These are phyloP conservation scores for Unio delphinus DNA, from an alignment of 2,888 invertebrate genomes.

Conservation along the genomic window DNA sequence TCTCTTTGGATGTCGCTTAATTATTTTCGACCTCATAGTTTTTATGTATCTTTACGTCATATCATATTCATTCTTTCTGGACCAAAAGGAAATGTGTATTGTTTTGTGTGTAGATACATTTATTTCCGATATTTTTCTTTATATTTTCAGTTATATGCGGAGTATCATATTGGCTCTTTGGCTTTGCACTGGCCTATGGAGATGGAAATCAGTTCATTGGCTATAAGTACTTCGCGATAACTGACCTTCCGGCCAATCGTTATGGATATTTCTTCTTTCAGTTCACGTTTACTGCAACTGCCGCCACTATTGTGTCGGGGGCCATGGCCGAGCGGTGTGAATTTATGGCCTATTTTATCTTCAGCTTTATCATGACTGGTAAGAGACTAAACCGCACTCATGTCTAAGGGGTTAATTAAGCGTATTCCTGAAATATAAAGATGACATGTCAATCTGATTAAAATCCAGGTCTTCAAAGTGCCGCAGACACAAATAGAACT, in stretches of 20 bases:
- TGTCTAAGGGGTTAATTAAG: no score
- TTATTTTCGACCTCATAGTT: no score
- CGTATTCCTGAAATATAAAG: no score
- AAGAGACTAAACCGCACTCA: background rate
- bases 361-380: conserved; percentile 75
- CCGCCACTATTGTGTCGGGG: conserved; percentile 75
- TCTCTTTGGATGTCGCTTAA: no score
- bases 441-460: no score
- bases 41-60: no score
- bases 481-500: no score
- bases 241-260: conserved; percentile 35
- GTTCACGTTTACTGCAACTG: conserved; percentile 76
- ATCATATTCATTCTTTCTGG: no score
- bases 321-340: conserved; percentile 63
- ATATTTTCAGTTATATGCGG: conserved; percentile 53
- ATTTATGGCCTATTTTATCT: conserved; percentile 45
- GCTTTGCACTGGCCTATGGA: conserved; percentile 57
- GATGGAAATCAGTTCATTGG: conserved; percentile 69
- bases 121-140: background rate
- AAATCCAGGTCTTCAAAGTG: no score
- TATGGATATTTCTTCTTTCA: conserved; percentile 74
- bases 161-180: conserved; percentile 55
- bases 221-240: conserved; percentile 58
- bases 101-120: no score
- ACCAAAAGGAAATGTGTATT: no score